Evolutionary conservation across 2,888 invertebrate species (phyloP), one percentile per base, ranked within the genome.

Genomic region (Brenthis daphne): DNA sequence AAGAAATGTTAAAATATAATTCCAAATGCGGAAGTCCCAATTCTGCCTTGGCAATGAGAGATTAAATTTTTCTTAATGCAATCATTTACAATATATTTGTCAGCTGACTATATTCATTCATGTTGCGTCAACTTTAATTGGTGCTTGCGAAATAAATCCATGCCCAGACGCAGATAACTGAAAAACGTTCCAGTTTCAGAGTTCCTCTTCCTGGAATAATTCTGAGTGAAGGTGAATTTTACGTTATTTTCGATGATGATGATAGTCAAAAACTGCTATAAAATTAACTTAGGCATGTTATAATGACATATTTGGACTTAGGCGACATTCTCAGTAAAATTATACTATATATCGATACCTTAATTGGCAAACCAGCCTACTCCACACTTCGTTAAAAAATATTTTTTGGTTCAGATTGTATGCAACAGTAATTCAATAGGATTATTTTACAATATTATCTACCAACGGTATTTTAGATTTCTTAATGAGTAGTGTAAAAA

Each of bases 71-170:
- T 77, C 74, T 79, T 80, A 73, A 73, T 64, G 64, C 71, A 71
- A 72, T 57, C 77, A 75, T 75, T 77, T 76, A 75, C 76, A 76
- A 82, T 80, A 85, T 80, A 82, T 85, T 81, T 83, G 81, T 85
- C 80, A 81, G 74, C 70, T 68, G 74, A 74, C 76, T 74, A 74
- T 69, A 78, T 16, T 76, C 75, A 75, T 79, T 80, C 77, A 79
- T 73, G 74, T 66, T 70, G 73, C 75, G 80, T 81, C 80, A 79
- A 80, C 73, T 77, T 83, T 83, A 85, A 86, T 84, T 84, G 77
- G 74, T 80, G 78, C 80, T 81, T 75, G 73, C 71, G 69, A 75
- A 75, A 82, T 83, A 84, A 84, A 85, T 86, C 80, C 80, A 77
- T 68, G 51, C 29, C 57, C 50, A 73, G 48, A 57, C 63, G 75